Conservation (phyloP, 2,797 vertebrate species). For the Mus caroli region DNA sequence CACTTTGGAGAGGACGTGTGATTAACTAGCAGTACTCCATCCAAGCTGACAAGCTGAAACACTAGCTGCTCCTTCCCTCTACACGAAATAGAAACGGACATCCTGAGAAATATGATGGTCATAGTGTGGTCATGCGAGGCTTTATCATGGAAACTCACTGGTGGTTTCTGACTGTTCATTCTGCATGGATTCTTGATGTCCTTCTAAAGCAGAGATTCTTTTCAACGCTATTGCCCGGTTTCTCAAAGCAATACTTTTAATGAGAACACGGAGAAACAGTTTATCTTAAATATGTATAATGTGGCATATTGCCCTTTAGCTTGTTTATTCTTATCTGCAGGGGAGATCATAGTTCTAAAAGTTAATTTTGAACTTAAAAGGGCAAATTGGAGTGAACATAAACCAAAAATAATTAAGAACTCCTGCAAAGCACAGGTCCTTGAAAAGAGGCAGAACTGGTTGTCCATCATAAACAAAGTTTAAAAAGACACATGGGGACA, state of each 20-base stretch:
- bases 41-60: conserved; percentile 19
- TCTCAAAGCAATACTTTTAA: conserved; percentile 49
- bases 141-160: conserved; percentile 24
- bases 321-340: conserved; percentile 54
- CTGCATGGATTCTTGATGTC: neutral
- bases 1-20: conserved; percentile 63
- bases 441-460: neutral
- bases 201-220: conserved; percentile 31
- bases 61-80: conserved; percentile 15
- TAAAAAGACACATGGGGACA: neutral
- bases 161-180: conserved; percentile 51
- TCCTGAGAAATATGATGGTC: neutral
- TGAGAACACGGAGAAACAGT: conserved; percentile 1
- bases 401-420: neutral
- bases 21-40: conserved; percentile 65
- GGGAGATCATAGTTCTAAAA: conserved; percentile 22
- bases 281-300: conserved; percentile 20
- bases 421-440: neutral
- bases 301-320: neutral
- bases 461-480: neutral
- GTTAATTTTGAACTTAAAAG: conserved; percentile 49
- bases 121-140: neutral
- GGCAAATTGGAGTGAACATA: neutral
- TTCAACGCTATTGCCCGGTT: neutral
- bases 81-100: conserved; percentile 68